A percentile compares a stretch with the other conserved stretches of the same genome.
Evolutionary conservation across 2,888 invertebrate genomes (phyloP).

Genomic region (Pheosia tremula): DNA sequence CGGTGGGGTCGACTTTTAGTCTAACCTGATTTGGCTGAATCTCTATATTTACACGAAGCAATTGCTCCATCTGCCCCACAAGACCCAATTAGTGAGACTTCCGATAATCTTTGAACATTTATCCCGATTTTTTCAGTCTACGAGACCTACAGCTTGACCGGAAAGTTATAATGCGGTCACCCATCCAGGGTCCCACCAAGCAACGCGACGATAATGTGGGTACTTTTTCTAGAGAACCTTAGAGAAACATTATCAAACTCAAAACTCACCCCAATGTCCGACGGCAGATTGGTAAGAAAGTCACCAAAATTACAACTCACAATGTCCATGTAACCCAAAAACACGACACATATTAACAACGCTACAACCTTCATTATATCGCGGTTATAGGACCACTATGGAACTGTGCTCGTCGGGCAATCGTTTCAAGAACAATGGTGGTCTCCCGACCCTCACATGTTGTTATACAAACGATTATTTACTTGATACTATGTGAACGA

Average conservation of each 20-base stretch:
- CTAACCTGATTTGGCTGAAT: too few relatives aligned
- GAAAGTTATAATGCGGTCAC: too few relatives aligned
- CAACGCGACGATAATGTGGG: too few relatives aligned
- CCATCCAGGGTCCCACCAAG: too few relatives aligned
- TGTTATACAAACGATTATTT: not conserved
- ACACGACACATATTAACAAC: slow-evolving; percentile 15
- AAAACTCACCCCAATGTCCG: slow-evolving; percentile 26
- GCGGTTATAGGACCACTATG: not conserved
- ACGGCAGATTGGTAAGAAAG: slow-evolving; percentile 22
- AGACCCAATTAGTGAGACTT: too few relatives aligned
- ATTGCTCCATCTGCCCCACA: too few relatives aligned
- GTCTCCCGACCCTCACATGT: slow-evolving; percentile 13
- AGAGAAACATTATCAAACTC: not conserved
- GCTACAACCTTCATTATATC: slow-evolving; percentile 8
- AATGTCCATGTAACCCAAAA: slow-evolving; percentile 19
- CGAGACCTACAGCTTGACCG: too few relatives aligned
- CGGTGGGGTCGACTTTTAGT: too few relatives aligned
- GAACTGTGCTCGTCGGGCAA: not conserved
- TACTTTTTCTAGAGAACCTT: too few relatives aligned
- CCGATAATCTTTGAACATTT: too few relatives aligned
- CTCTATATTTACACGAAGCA: too few relatives aligned
- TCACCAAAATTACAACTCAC: slow-evolving; percentile 19
- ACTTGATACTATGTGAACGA: not conserved
- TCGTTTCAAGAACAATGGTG: slow-evolving; percentile 4
- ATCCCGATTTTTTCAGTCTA: too few relatives aligned